Conservation (phyloP, 2,113 vertebrate species). For the Rattus rattus region DNA sequence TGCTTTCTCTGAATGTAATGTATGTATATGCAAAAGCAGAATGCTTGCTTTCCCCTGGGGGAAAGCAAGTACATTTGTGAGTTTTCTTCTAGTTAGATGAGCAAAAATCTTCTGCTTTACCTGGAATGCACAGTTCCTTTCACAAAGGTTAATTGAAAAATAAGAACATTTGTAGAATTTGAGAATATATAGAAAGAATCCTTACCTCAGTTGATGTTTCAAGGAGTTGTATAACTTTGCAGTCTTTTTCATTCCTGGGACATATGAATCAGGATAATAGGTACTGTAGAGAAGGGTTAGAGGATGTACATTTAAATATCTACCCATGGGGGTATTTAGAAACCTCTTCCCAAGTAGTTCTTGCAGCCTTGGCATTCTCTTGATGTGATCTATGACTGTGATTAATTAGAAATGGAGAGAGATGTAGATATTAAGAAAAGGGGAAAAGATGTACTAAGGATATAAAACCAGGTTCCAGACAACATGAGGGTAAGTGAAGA, state of each 20-base stretch:
- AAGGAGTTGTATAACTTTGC: background rate
- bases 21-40: background rate
- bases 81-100: background rate
- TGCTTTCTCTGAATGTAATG: background rate
- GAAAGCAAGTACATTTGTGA: background rate
- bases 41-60: background rate
- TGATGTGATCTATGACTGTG: background rate
- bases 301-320: background rate
- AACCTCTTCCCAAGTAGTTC: background rate
- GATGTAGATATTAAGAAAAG: background rate
- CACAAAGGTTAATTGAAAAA: background rate
- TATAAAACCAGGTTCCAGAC: background rate
- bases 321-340: background rate
- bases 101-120: background rate
- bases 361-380: background rate
- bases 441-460: background rate
- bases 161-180: background rate
- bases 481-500: background rate
- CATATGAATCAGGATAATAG: background rate
- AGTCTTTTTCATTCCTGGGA: background rate
- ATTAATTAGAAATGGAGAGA: conserved; percentile 3
- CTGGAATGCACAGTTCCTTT: background rate
- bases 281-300: background rate
- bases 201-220: background rate
- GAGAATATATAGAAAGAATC: background rate